Evolutionary conservation across 35 echinoderm and acorn worm genomes (phyloP).

Genomic region (Strongylocentrotus purpuratus): DNA sequence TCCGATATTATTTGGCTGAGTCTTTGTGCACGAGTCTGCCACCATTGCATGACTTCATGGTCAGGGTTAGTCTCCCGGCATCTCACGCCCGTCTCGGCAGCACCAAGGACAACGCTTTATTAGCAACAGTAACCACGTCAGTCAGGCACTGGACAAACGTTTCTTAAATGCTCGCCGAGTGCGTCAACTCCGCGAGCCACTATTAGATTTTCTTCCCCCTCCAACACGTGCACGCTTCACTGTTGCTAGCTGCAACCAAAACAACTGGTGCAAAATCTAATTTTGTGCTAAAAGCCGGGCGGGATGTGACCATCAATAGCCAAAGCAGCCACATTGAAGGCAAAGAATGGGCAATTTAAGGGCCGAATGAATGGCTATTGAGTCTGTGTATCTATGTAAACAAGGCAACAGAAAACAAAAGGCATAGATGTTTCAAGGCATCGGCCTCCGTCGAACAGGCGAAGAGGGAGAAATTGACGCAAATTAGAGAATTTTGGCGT

Average conservation of each 20-base stretch:
- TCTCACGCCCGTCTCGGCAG: neutral
- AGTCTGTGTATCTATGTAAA: constrained; percentile 28
- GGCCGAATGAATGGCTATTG: constrained; percentile 6
- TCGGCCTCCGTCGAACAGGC: constrained; percentile 13
- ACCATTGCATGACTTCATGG: constrained; percentile 13
- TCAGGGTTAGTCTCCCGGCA: constrained; percentile 32
- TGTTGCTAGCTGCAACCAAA: constrained; percentile 37
- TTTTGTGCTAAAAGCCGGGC: constrained; percentile 20
- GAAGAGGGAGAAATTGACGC: constrained; percentile 19
- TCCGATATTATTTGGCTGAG: neutral
- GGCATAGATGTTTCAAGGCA: constrained; percentile 12
- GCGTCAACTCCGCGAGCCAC: neutral
- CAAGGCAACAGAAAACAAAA: constrained; percentile 35
- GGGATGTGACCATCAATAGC: constrained; percentile 33
- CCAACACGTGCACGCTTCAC: constrained; percentile 10
- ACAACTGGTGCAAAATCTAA: constrained; percentile 41
- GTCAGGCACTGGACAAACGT: constrained; percentile 24
- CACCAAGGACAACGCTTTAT: constrained; percentile 21
- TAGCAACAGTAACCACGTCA: constrained; percentile 36
- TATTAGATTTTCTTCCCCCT: neutral
- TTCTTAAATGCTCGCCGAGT: constrained; percentile 28
- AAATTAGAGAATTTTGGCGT: constrained; percentile 15
- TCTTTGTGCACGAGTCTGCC: neutral
- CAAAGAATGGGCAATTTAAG: constrained; percentile 25
- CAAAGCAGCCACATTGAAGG: neutral